These are phyloP conservation scores for Eclectus roratus DNA, from an alignment of 2,113 vertebrate genomes.

Conservation along the genomic window DNA sequence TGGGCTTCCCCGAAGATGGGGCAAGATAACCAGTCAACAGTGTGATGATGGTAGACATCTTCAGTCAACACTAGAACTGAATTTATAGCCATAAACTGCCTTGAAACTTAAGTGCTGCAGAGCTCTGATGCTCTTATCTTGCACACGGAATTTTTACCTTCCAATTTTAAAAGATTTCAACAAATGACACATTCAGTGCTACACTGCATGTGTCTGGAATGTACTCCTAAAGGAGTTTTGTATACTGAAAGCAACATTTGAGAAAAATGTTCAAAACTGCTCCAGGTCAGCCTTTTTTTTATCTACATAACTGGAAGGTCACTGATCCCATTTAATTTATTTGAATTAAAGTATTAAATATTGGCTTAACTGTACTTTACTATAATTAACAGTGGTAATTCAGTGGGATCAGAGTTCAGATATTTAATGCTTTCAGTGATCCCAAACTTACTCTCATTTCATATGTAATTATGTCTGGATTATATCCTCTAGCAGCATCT, in stretches of 20 bases:
- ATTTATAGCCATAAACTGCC: background rate
- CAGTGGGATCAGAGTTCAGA: constrained; percentile 17
- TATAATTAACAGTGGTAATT: constrained; percentile 24
- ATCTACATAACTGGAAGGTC: background rate
- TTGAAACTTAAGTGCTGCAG: background rate
- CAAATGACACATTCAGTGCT: background rate
- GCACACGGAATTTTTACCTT: background rate
- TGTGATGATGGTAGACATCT: background rate
- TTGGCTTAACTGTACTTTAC: background rate
- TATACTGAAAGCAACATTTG: background rate
- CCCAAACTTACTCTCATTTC: constrained; percentile 5
- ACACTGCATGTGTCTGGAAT: background rate
- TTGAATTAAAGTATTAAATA: constrained; percentile 3
- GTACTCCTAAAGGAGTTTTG: background rate
- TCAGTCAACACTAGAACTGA: background rate
- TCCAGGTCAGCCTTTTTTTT: background rate
- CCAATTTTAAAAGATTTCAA: background rate
- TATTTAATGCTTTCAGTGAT: constrained; percentile 8
- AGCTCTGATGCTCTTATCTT: background rate
- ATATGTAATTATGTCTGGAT: constrained; percentile 44
- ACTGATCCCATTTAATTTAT: background rate
- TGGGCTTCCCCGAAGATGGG: background rate
- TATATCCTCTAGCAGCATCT: constrained; percentile 35
- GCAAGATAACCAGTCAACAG: background rate
- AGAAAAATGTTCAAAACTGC: background rate